Percentiles rank a stretch among this genome's conserved stretches.
phyloP scores from a whole-genome alignment of 2,113 vertebrate species.

The Antennarius striatus region DNA sequence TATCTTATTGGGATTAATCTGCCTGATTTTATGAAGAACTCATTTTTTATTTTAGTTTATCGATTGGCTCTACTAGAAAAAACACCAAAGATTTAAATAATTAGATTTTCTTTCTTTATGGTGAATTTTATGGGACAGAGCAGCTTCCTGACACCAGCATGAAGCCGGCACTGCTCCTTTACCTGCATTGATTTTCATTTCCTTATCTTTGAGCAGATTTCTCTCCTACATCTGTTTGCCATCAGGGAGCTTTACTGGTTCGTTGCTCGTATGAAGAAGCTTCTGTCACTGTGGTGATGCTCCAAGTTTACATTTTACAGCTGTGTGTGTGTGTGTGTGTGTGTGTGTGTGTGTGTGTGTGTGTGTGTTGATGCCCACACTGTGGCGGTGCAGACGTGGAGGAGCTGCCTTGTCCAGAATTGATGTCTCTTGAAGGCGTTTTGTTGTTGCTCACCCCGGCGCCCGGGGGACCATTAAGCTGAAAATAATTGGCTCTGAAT shows the following conservation, averaged over 20 bases:
- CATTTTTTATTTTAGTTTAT: too few relatives aligned
- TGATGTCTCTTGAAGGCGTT: constrained; percentile 81
- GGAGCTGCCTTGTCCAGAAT: constrained; percentile 78
- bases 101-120: too few relatives aligned
- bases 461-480: constrained; percentile 84
- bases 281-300: constrained; percentile 28
- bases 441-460: constrained; percentile 80
- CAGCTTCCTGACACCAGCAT: too few relatives aligned
- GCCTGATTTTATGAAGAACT: too few relatives aligned
- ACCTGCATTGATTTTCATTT: too few relatives aligned
- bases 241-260: constrained; percentile 46
- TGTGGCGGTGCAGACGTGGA: constrained; percentile 63
- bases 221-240: constrained; percentile 52
- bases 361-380: constrained; percentile 62
- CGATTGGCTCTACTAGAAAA: too few relatives aligned
- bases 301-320: constrained; percentile 48
- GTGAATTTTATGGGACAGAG: too few relatives aligned
- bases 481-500: constrained; percentile 86
- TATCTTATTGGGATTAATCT: too few relatives aligned
- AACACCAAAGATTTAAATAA: too few relatives aligned
- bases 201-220: not conserved
- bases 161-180: too few relatives aligned
- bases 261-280: constrained; percentile 29
- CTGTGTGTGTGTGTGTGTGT: constrained; percentile 39
- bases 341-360: constrained; percentile 16